Base-by-base conservation (phyloP, 2,113 vertebrate genomes). In the Megalops atlanticus region DNA sequence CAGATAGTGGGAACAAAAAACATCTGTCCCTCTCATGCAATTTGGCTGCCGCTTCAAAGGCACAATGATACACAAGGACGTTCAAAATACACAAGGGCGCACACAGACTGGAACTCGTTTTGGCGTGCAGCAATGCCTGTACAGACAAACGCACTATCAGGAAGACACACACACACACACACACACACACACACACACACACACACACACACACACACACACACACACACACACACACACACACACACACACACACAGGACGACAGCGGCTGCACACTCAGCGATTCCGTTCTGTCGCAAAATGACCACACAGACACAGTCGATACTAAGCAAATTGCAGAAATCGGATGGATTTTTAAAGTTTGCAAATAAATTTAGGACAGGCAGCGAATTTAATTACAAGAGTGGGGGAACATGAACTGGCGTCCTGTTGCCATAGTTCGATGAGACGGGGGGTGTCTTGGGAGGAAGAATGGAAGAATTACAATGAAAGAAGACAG, bases 1-100 rank as follows among this genome's bases (percentile, higher is more conserved):
- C 35, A 80, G 27, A 21, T 35, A 74, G 33, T n/a, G 45, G 45
- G 15, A 39, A 79, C 14, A 38, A 24, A 16, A 41, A 33, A 45
- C 33, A 72, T n/a, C 31, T n/a, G 38, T 6, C 43, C 21, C 1
- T 18, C 54, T n/a, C 24, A 5, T 18, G 24, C 11, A 74, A 43
- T 16, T 14, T 43, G 27, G 18, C 74, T 49, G 36, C 68, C 24
- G n/a, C 70, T 80, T 80, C 78, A 80, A 49, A 74, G 24, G 12
- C 77, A 31, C 24, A 52, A 58, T 40, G 49, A 52, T 15, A 18
- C 21, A 36, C 64, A 45, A 40, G 54, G 24, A 41, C 54, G 14
- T 2, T 15, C 36, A 58, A 4, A 38, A 45, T 2, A 54, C 43
- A 54, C 49, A 24, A 16, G 31, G 15, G 21, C 16, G 40, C 64